phyloP scores from a whole-genome alignment of 1,140 invertebrate genomes.

The Ganaspis sp. region DNA sequence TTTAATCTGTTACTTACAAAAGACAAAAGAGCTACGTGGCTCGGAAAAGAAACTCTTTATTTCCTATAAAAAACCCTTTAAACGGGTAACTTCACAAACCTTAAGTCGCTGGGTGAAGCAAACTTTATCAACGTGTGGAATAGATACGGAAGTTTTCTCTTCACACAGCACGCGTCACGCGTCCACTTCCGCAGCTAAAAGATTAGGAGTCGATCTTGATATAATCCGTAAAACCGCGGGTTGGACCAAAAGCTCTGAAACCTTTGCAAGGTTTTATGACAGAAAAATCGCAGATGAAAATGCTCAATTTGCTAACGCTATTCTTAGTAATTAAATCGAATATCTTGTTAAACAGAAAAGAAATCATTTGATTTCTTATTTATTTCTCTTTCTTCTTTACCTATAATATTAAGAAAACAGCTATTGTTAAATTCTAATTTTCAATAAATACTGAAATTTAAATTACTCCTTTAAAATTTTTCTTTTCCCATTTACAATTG shows the following conservation, averaged over 20 bases:
- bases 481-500: too few species aligned
- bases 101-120: slow-evolving; percentile 28
- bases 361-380: background rate
- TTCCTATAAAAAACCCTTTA: background rate
- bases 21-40: background rate
- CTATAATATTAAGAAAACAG: too few species aligned
- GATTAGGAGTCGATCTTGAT: background rate
- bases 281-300: background rate
- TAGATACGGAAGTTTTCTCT: slow-evolving; percentile 16
- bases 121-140: background rate
- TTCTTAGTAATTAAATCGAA: background rate
- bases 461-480: background rate
- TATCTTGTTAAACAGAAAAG: background rate
- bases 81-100: background rate
- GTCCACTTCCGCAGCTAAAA: slow-evolving; percentile 1
- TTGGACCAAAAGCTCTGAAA: slow-evolving; percentile 4
- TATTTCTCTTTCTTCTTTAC: too few species aligned
- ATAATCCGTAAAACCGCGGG: background rate
- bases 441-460: background rate
- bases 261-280: slow-evolving; percentile 28
- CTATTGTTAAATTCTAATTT: background rate
- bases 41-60: background rate
- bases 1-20: background rate
- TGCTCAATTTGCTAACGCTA: background rate
- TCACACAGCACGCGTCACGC: background rate